These are phyloP conservation scores for Petrocephalus zakoni DNA, from an alignment of 2,113 vertebrate genomes.

Conservation along the genomic window DNA sequence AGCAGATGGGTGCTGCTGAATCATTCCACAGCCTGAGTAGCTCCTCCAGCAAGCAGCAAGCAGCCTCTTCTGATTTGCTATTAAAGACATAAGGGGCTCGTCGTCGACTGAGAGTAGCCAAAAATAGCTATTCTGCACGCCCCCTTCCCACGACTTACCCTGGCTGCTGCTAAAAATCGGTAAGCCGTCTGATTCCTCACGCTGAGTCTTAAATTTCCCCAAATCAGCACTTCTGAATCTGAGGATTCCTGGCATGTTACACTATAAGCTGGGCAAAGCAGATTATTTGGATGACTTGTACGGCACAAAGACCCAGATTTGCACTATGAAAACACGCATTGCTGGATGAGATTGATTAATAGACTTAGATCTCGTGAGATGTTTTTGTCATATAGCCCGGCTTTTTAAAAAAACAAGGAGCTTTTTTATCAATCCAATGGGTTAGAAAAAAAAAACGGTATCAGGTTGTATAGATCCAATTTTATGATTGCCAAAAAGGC, in stretches of 20 bases:
- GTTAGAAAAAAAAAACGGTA: background rate
- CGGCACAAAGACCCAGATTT: background rate
- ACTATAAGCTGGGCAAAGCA: background rate
- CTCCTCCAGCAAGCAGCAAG: background rate
- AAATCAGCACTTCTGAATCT: background rate
- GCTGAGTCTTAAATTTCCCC: background rate
- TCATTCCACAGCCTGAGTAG: background rate
- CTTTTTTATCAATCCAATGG: conserved; percentile 8
- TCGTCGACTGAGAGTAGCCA: background rate
- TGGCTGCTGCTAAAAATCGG: background rate
- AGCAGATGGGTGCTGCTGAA: background rate
- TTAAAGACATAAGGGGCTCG: background rate
- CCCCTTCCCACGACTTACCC: background rate
- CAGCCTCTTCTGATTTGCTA: background rate
- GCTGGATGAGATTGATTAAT: conserved; percentile 12
- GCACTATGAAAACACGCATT: background rate
- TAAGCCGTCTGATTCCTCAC: background rate
- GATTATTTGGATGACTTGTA: conserved; percentile 4
- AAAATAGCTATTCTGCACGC: background rate
- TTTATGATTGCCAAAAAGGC: conserved; percentile 7
- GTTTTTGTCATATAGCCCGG: background rate
- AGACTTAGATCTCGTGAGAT: conserved; percentile 1
- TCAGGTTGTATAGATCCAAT: conserved; percentile 12
- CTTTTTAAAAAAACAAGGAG: background rate
- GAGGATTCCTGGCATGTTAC: background rate